A percentile compares a stretch with the other conserved stretches of the same genome.
phyloP scores from a whole-genome alignment of 2,888 invertebrate species.

The Hydrotaea diabolus region DNA sequence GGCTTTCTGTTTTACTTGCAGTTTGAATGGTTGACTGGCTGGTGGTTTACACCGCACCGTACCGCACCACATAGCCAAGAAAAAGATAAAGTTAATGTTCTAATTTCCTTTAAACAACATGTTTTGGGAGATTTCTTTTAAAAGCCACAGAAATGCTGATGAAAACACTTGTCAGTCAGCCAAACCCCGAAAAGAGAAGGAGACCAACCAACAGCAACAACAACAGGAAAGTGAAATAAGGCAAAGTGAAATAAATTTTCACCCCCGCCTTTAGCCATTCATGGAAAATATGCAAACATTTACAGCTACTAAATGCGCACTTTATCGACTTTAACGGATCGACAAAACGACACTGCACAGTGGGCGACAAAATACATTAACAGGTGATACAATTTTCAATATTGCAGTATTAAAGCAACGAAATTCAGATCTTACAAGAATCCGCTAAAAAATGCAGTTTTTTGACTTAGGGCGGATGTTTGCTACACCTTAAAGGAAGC shows the following conservation, averaged over 20 bases:
- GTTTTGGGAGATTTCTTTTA: neutral
- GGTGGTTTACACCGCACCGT: too few species aligned
- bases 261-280: constrained; percentile 1
- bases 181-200: neutral
- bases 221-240: neutral
- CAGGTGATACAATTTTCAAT: too few species aligned
- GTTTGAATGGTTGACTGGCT: neutral
- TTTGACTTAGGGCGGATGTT: too few species aligned
- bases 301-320: constrained; percentile 44
- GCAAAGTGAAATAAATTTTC: constrained; percentile 47
- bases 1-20: neutral
- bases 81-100: constrained; percentile 9
- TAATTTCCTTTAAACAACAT: neutral
- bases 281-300: constrained; percentile 27
- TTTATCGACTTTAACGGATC: constrained; percentile 30
- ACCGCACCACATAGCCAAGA: neutral
- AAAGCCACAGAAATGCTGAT: neutral
- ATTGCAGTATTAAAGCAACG: too few species aligned
- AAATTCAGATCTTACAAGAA: too few species aligned
- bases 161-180: constrained; percentile 55
- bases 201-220: neutral
- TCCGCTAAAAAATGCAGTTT: too few species aligned
- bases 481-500: too few species aligned
- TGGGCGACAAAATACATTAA: neutral
- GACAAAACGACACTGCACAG: constrained; percentile 11